phyloP scores from a whole-genome alignment of 2,113 vertebrate species.

The Merops nubicus region DNA sequence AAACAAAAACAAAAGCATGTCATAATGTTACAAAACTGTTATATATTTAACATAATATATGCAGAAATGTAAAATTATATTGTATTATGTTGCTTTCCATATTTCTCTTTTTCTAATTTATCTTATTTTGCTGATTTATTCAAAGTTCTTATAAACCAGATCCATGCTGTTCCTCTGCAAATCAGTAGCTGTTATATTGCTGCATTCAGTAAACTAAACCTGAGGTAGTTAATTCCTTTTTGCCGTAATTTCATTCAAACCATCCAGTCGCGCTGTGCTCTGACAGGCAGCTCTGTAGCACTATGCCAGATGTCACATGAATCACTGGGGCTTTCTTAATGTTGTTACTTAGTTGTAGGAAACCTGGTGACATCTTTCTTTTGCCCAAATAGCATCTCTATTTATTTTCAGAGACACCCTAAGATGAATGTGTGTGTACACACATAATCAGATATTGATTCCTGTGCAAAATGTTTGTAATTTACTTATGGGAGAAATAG shows the following conservation, averaged over 20 bases:
- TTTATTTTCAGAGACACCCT: neutral
- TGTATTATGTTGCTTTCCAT: neutral
- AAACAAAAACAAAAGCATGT: neutral
- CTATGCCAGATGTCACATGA: neutral
- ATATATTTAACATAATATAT: neutral
- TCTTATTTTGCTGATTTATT: neutral
- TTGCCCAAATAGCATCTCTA: neutral
- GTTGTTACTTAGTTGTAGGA: neutral
- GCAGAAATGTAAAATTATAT: neutral
- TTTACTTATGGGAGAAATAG: conserved; percentile 17
- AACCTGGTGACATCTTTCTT: neutral
- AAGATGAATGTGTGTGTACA: neutral
- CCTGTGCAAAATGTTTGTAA: neutral
- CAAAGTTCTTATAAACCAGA: neutral
- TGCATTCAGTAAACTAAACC: neutral
- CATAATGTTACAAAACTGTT: neutral
- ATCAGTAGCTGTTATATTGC: neutral
- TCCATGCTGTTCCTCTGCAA: neutral
- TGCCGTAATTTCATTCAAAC: neutral
- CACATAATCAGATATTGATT: conserved; percentile 34
- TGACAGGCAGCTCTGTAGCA: neutral
- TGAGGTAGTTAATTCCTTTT: neutral
- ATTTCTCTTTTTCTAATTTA: neutral
- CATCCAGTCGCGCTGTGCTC: neutral
- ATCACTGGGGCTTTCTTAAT: neutral